These are phyloP conservation scores for Thyatira batis DNA, from an alignment of 2,888 invertebrate genomes.

Conservation along the genomic window DNA sequence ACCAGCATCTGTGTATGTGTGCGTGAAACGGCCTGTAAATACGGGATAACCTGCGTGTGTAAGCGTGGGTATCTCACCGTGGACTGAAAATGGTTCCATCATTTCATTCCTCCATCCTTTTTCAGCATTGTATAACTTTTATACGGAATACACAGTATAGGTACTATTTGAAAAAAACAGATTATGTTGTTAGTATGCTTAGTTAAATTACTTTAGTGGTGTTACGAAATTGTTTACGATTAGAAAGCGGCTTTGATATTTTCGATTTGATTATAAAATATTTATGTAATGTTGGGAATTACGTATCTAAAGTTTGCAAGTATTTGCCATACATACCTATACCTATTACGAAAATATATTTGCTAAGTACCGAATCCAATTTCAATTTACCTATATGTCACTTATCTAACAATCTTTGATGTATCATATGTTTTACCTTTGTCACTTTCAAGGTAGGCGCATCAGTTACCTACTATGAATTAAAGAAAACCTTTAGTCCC, in stretches of 20 bases:
- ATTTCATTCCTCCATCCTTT: constrained; percentile 77
- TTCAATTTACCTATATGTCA: too few species aligned
- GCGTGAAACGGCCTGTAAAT: constrained; percentile 44
- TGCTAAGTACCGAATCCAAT: neutral
- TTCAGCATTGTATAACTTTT: constrained; percentile 72
- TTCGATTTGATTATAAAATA: neutral
- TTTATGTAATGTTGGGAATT: neutral
- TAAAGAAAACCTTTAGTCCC: neutral
- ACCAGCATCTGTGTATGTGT: constrained; percentile 48
- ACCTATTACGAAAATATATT: neutral
- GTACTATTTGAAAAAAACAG: constrained; percentile 6
- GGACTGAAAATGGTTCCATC: constrained; percentile 79
- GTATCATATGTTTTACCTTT: too few species aligned
- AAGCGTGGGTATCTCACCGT: constrained; percentile 57
- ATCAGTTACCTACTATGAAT: neutral
- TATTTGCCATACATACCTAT: neutral
- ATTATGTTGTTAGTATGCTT: constrained; percentile 6
- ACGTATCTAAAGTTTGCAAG: neutral
- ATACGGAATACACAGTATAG: constrained; percentile 46
- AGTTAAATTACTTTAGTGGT: neutral
- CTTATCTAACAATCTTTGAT: too few species aligned
- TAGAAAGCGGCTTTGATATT: neutral
- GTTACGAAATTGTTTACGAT: neutral
- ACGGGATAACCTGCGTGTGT: constrained; percentile 34
- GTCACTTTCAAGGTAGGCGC: too few species aligned